Evolutionary conservation across 2,797 vertebrate species (phyloP), one percentile per base, ranked within the genome.

Genomic region (Eidolon dupreanum): DNA sequence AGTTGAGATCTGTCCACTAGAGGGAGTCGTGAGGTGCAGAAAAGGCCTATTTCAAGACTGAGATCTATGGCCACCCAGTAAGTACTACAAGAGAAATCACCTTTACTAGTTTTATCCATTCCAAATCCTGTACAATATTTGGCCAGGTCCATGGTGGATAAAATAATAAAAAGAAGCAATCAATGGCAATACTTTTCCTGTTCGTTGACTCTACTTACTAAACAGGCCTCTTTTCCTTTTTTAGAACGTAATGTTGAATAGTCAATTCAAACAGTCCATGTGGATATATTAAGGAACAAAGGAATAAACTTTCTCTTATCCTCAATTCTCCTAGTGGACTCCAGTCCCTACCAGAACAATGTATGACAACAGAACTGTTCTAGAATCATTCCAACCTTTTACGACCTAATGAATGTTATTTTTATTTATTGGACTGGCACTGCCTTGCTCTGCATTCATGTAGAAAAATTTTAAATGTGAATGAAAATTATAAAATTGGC

Each of bases 1-100:
- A 53, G 49, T 24, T 63, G 19, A 82, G 20, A 9, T 85, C 43
- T 87, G 79, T 28, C 79, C 96, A 89, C 93, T 53, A 95, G 95
- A 86, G 78, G 70, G 89, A 6, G 6, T 1, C 33, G 33, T 49
- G 65, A 65, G 77, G 41, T 8, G 6, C 28, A 61, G 31, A 88
- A 41, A 20, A 12, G 0, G 16, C 43, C 36, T 9, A 38, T 46
- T 86, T 53, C 59, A 24, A 71, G 43, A 5, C n/a, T 57, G 36
- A 4, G 22, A 31, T 36, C 49, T 38, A 9, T 0, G 9, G 12
- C 19, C 3, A 0, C 13, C 1, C 3, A 7, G 15, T 16, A 49
- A 49, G 43, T 0, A 1, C 63, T 51, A 0, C 4, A 12, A 26
- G 2, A 68, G 43, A 83, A 78, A 79, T 75, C 65, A 12, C 8